Evolutionary conservation across 1,140 invertebrate genomes (phyloP), one percentile per base, ranked within the genome.

Genomic region (Heliothis subflexa): DNA sequence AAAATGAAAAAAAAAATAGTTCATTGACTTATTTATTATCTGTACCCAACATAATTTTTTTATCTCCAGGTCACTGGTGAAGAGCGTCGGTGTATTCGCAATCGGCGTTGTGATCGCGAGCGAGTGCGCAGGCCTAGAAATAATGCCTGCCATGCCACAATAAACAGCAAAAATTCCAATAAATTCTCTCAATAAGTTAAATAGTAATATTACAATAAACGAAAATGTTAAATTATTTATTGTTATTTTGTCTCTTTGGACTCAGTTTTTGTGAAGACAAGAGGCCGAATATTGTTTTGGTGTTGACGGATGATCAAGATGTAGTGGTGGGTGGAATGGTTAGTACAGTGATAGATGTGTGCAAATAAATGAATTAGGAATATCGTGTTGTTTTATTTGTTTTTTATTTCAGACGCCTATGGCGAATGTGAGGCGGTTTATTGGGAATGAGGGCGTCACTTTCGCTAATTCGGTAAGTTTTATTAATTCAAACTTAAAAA

Each of bases 251-350:
- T 52, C 72, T 88, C 57, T 28, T 89, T 25, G 61, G 78, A 72
- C 40, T 70, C n/a, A 80, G 74, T 68, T 33, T 84, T 66, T 85
- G 90, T 80, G 83, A 84, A 70, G 54, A 55, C 11, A 87, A 79
- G 28, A 90, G 83, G 87, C 95, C 97, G 50, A 98, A 98, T 92
- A 97, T 98, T 82, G 95, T 98, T 50, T 88, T 98, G 52, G 95
- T 99, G 61, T 81, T 99, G 66, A 98, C 97, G 13, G 98, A 99
- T 93, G 98, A 99, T 95, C 97, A 98, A 91, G 98, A 99, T 95
- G 93, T 96, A 2, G 92, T 96, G 66, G 93, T 98, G 47, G 96
- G 96, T 93, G 96, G 97, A 47, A 96, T 97, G 95, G 96, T 97
- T 95, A 95, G 95, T 95, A 92, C 81, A 80, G 70, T 68, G 82